Conservation (phyloP, 1,140 invertebrate species). For the Drosophila fuyamai region DNA sequence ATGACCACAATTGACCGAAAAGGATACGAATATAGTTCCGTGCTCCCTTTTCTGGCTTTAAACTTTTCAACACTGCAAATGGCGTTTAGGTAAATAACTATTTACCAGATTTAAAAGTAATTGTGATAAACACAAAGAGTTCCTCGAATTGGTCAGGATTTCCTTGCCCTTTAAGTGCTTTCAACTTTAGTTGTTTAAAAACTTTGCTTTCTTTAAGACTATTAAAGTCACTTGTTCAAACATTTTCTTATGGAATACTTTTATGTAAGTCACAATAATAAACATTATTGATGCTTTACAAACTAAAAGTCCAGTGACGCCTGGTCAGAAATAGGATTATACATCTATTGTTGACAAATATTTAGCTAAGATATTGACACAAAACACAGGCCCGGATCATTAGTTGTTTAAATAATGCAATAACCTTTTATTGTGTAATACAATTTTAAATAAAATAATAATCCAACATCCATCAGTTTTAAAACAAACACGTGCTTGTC, state of each 20-base stretch:
- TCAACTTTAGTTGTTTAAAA: neutral
- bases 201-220: neutral
- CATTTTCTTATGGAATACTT: neutral
- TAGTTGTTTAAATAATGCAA: slow-evolving; percentile 14
- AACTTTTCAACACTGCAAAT: no score
- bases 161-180: neutral
- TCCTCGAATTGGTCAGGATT: neutral
- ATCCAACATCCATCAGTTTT: no score
- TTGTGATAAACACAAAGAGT: neutral
- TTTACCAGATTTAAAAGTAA: slow-evolving; percentile 3
- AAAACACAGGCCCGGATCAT: slow-evolving; percentile 16
- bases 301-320: slow-evolving; percentile 23
- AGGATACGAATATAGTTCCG: no score
- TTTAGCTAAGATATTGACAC: slow-evolving; percentile 20
- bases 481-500: no score
- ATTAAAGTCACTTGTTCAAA: slow-evolving; percentile 18
- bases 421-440: no score
- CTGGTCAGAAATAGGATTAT: slow-evolving; percentile 2
- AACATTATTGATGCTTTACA: slow-evolving; percentile 11
- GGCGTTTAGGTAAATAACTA: no score
- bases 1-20: no score
- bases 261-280: neutral
- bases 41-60: no score
- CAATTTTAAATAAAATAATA: neutral
- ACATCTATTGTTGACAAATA: slow-evolving; percentile 11